phyloP scores from a whole-genome alignment of 1,140 invertebrate species.

The Propsilocerus akamusi region DNA sequence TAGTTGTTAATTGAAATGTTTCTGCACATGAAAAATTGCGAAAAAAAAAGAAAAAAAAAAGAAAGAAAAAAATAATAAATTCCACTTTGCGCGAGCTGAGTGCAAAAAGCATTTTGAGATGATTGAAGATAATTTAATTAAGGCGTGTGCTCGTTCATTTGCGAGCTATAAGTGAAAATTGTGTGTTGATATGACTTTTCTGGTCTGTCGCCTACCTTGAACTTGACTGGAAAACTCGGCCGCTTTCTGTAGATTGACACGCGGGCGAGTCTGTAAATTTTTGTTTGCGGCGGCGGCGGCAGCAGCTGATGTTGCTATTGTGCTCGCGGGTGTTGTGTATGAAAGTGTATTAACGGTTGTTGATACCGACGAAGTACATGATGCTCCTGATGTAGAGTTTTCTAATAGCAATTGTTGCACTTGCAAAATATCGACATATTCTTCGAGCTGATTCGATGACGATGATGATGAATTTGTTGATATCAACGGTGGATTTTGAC shows the following conservation, averaged over 20 bases:
- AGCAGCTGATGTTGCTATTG: slow-evolving; percentile 3
- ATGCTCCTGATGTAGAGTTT: slow-evolving; percentile 15
- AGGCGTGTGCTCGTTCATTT: too few species aligned
- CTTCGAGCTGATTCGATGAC: slow-evolving; percentile 16
- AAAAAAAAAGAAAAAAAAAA: too few species aligned
- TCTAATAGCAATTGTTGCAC: slow-evolving; percentile 30
- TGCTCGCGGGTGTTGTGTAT: neutral
- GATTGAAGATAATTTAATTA: too few species aligned
- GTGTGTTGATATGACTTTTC: too few species aligned
- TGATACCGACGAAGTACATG: slow-evolving; percentile 9
- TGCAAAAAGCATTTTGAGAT: too few species aligned
- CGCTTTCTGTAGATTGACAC: slow-evolving; percentile 21
- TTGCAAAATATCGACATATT: slow-evolving; percentile 32
- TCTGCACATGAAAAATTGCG: too few species aligned
- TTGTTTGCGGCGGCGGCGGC: slow-evolving; percentile 14
- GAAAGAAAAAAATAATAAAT: too few species aligned
- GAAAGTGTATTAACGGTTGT: slow-evolving; percentile 9
- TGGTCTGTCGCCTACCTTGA: slow-evolving; percentile 11
- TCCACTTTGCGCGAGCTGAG: too few species aligned
- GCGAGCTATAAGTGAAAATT: too few species aligned
- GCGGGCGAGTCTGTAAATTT: slow-evolving; percentile 10
- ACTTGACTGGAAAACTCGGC: slow-evolving; percentile 22
- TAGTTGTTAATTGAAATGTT: neutral
- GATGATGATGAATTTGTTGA: slow-evolving; percentile 4
- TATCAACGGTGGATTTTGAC: neutral